Evolutionary conservation across 2,888 invertebrate species (phyloP).

Genomic region (Bruchidius siliquastri): DNA sequence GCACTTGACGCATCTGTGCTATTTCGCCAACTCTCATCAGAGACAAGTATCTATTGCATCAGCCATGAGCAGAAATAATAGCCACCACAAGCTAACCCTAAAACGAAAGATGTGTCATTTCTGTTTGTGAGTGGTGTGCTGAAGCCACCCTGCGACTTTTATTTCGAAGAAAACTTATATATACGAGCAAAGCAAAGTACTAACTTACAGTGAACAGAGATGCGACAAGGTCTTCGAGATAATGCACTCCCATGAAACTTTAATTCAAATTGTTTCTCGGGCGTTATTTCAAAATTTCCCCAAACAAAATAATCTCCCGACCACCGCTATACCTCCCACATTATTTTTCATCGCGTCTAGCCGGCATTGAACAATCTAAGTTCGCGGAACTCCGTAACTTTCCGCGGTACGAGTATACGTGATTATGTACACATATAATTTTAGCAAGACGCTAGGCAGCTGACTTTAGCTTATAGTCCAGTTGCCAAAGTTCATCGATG

Average conservation of each 20-base stretch:
- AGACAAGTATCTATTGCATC: no score
- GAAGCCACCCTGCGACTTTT: neutral
- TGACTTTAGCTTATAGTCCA: neutral
- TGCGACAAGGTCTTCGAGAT: neutral
- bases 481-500: neutral
- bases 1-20: no score
- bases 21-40: no score
- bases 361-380: slow-evolving; percentile 20
- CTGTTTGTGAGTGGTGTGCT: neutral
- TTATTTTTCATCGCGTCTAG: neutral
- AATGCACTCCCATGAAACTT: neutral
- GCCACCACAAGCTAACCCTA: no score
- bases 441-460: neutral
- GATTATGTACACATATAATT: slow-evolving; percentile 20
- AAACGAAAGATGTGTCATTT: neutral
- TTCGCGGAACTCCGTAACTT: slow-evolving; percentile 15
- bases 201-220: neutral
- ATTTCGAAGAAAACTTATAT: neutral
- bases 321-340: neutral
- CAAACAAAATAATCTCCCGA: neutral
- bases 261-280: neutral
- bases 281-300: neutral
- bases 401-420: slow-evolving; percentile 16
- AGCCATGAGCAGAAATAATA: no score
- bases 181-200: neutral